Percentiles rank a stretch among this genome's conserved stretches.
Evolutionary conservation across 2,113 vertebrate species (phyloP).

Genomic region (Raja brachyura): DNA sequence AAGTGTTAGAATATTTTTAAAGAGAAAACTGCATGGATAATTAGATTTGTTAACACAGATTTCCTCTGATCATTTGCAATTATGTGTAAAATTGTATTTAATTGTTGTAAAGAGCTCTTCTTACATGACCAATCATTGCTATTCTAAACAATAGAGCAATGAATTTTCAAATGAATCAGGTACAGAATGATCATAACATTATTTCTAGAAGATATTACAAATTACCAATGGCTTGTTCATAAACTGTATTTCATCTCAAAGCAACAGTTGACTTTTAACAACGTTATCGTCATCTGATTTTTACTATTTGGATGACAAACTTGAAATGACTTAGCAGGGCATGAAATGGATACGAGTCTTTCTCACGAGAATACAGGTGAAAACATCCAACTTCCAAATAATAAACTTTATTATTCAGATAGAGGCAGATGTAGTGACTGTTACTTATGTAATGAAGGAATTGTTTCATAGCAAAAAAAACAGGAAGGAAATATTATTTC

Average conservation of each 20-base stretch:
- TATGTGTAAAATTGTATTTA: not conserved
- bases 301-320: not conserved
- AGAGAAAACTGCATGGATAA: not conserved
- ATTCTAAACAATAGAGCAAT: not conserved
- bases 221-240: not conserved
- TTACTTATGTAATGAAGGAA: not conserved
- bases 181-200: not conserved
- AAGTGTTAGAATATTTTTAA: constrained; percentile 33
- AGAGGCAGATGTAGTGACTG: not conserved
- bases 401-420: not conserved
- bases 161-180: not conserved
- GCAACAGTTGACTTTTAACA: not conserved
- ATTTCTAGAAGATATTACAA: not conserved
- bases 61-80: not conserved
- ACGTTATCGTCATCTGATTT: not conserved
- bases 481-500: not conserved
- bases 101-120: not conserved
- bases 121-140: not conserved
- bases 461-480: not conserved
- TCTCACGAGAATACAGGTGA: not conserved
- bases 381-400: not conserved
- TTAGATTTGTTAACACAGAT: not conserved
- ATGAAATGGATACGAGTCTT: not conserved
- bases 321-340: not conserved
- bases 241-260: not conserved